Evolutionary conservation across 2,888 invertebrate species (phyloP), one percentile per base, ranked within the genome.

Genomic region (Caenorhabditis doughertyi): DNA sequence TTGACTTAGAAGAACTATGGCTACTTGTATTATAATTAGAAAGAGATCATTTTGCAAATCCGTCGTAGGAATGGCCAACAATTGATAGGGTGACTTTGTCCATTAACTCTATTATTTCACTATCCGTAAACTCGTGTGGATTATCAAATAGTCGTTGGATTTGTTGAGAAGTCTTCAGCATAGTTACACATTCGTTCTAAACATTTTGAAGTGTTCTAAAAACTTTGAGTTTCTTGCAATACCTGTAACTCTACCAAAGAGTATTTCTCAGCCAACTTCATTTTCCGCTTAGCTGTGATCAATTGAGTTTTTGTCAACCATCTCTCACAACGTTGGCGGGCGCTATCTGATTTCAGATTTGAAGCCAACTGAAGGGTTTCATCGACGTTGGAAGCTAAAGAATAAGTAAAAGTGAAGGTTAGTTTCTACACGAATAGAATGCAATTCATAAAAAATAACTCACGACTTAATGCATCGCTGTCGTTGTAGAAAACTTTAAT

Each of bases 121-220:
- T 21, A 25, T 65, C 62, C 0, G 32, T 55, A 32, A 64, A 64
- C 9, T 56, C 56, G 21, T 51, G 47, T 0, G 74, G 65, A 27
- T 58, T 56, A 25, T 65, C 58, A n/a, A 74, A 58, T 16, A 74
- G 49, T 11, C 56, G 44, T 58, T 74, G 65, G 1, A 74, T 25
- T 67, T 74, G 67, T 18, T 56, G 49, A 13, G 74, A 74, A n/a
- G 74, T 65, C 16, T 67, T 74, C 39, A 74, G 23, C 58, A 74
- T 56, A 5, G 18, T 21, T 7, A 74, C 55, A 27, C 74, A 74
- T 1, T 67, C 74, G 25, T 65, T 65, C 67, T 74, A 42, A 7
- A 72, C 13, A 18, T 47, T 3, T 18, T 4, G n/a, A n/a, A n/a
- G n/a, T n/a, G n/a, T n/a, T n/a, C n/a, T n/a, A n/a, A n/a, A n/a